Evolutionary conservation across 2,888 invertebrate genomes (phyloP).

Genomic region (Xanthorhoe designata): DNA sequence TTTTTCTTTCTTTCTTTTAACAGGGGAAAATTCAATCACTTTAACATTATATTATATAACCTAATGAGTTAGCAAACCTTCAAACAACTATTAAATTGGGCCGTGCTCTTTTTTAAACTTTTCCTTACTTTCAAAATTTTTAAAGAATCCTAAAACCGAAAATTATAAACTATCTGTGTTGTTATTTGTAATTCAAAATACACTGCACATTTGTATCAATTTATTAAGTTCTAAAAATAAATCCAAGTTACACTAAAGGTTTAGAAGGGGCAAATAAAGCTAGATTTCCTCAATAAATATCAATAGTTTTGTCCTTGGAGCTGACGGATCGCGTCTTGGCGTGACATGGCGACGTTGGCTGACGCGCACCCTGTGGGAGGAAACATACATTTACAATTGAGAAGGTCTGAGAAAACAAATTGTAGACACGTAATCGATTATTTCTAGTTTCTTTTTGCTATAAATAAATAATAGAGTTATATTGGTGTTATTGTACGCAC

Average conservation of each 20-base stretch:
- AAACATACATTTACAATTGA: conserved; percentile 9
- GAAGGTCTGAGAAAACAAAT: neutral
- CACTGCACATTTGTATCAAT: conserved; percentile 25
- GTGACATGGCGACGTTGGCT: conserved; percentile 71
- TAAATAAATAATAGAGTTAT: neutral
- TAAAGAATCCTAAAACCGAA: neutral
- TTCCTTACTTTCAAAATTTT: neutral
- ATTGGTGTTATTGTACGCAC: neutral
- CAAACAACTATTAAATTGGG: no score
- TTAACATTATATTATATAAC: no score
- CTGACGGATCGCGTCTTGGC: conserved; percentile 74
- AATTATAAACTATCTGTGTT: neutral
- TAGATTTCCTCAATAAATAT: conserved; percentile 37
- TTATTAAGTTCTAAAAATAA: conserved; percentile 41
- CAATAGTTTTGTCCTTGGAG: conserved; percentile 49
- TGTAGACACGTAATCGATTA: no score
- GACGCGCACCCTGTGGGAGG: conserved; percentile 67
- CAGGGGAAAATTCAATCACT: no score
- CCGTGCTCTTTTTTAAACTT: no score
- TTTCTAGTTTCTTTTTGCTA: neutral
- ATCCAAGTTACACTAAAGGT: conserved; percentile 28
- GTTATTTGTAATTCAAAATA: conserved; percentile 5
- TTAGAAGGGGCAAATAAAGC: conserved; percentile 24
- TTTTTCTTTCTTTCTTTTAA: neutral
- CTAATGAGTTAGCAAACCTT: no score